Evolutionary conservation across 2,797 vertebrate species (phyloP).

Genomic region (Acanthurus tractus): DNA sequence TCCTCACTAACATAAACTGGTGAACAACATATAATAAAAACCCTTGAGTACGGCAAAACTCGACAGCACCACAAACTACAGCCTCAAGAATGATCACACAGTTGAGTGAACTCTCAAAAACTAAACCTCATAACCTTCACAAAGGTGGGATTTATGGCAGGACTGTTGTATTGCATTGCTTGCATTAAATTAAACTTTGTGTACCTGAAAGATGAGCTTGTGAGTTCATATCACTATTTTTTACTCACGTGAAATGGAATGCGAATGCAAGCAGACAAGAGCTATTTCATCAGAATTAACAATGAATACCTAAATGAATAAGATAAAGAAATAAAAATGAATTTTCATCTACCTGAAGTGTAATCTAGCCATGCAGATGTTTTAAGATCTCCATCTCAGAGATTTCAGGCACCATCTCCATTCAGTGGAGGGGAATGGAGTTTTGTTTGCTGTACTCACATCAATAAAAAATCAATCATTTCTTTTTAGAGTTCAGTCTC

Average conservation of each 20-base stretch:
- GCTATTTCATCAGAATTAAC: neutral
- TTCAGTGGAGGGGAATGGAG: neutral
- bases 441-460: conserved; percentile 2
- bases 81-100: neutral
- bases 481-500: neutral
- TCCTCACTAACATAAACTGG: neutral
- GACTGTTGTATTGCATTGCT: neutral
- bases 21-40: neutral
- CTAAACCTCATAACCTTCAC: neutral
- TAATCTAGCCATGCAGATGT: neutral
- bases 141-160: neutral
- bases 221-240: neutral
- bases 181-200: neutral
- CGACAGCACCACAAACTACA: neutral
- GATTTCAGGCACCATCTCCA: neutral
- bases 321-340: neutral
- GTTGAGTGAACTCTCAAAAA: neutral
- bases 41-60: neutral
- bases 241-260: neutral
- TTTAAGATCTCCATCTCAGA: neutral
- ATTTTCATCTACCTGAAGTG: neutral
- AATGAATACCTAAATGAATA: too few species aligned
- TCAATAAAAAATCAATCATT: conserved; percentile 14
- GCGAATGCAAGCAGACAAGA: too few species aligned
- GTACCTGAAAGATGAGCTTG: neutral